Conservation (phyloP, 2,888 invertebrate genomes). For the Patella depressa region DNA sequence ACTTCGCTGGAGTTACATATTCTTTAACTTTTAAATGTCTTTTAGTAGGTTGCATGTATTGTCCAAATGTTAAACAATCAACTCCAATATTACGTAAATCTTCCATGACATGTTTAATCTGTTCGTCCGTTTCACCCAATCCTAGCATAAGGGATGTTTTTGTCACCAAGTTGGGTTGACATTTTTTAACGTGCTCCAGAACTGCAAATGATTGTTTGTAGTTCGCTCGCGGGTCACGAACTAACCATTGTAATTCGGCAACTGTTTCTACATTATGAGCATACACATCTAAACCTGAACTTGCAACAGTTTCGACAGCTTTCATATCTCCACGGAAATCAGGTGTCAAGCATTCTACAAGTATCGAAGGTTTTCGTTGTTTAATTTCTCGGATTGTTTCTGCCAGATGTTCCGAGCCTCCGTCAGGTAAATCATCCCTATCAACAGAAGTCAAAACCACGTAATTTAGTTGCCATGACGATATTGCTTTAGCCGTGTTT, state of each 20-base stretch:
- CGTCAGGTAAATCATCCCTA: conserved; percentile 94
- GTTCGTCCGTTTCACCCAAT: conserved; percentile 75
- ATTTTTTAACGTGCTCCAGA: conserved; percentile 84
- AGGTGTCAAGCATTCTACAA: conserved; percentile 96
- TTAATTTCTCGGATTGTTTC: conserved; percentile 91
- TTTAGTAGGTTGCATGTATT: conserved; percentile 99
- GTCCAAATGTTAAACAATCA: conserved; percentile 96
- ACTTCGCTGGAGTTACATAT: conserved; percentile 96
- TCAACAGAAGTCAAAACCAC: conserved; percentile 98
- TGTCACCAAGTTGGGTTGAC: conserved; percentile 87
- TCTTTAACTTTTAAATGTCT: conserved; percentile 92
- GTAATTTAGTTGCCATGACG: conserved; percentile 96
- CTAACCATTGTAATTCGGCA: conserved; percentile 83
- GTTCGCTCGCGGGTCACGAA: conserved; percentile 92
- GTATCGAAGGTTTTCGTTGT: conserved; percentile 79
- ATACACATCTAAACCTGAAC: conserved; percentile 92
- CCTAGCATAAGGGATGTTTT: conserved; percentile 99
- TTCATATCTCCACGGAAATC: conserved; percentile 90
- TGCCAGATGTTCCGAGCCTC: conserved; percentile 94
- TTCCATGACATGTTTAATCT: conserved; percentile 84
- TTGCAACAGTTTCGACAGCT: conserved; percentile 82
- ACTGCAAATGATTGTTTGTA: conserved; percentile 91
- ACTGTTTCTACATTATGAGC: conserved; percentile 99
- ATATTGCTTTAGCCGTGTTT: conserved; percentile 93
- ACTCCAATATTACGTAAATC: conserved; percentile 86